These are phyloP conservation scores for Mormyrus hasselquistii DNA, from an alignment of 2,797 vertebrate genomes.

Conservation along the genomic window DNA sequence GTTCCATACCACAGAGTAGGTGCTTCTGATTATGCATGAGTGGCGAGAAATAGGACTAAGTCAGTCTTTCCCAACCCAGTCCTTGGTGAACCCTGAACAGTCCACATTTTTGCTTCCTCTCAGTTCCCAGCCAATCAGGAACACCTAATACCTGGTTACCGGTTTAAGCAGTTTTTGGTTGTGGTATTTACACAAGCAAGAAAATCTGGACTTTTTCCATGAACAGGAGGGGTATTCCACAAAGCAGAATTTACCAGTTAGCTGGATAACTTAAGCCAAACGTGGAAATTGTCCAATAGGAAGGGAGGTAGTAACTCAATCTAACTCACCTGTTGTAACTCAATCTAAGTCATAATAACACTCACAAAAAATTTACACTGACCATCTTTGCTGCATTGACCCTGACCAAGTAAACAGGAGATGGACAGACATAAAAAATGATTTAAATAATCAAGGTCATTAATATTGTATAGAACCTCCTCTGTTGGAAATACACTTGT, in stretches of 20 bases:
- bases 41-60: neutral
- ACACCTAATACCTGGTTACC: neutral
- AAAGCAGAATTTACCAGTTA: neutral
- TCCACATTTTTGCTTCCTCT: too few relatives aligned
- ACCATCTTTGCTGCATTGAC: neutral
- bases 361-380: neutral
- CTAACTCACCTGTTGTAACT: too few relatives aligned
- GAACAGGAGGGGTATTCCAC: neutral
- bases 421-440: neutral
- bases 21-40: neutral
- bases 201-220: neutral
- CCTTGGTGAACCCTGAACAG: too few relatives aligned
- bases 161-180: neutral
- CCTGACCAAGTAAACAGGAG: neutral
- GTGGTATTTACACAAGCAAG: neutral
- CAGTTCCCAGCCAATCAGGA: too few relatives aligned
- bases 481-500: neutral
- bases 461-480: neutral
- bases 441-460: neutral
- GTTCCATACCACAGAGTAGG: neutral
- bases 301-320: neutral
- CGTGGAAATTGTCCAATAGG: neutral
- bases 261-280: neutral
- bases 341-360: neutral
- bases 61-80: too few relatives aligned